These are phyloP conservation scores for Metallyticus violacea DNA, from an alignment of 2,888 invertebrate genomes.

Conservation along the genomic window DNA sequence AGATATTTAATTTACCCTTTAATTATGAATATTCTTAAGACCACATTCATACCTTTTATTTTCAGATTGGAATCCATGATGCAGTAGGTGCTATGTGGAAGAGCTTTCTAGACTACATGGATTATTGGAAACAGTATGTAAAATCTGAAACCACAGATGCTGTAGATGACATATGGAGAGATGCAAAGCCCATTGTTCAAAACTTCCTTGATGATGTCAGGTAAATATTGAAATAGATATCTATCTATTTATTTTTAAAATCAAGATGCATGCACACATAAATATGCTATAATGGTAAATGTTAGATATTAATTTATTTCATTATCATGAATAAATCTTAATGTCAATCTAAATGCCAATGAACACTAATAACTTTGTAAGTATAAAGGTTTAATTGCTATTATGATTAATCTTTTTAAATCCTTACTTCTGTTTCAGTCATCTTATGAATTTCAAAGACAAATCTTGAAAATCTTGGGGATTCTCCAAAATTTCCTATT, in stretches of 20 bases:
- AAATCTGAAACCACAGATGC: constrained; percentile 69
- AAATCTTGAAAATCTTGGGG: too few relatives aligned
- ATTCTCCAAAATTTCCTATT: too few relatives aligned
- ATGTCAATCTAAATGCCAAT: too few relatives aligned
- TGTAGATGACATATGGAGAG: constrained; percentile 68
- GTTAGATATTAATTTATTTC: neutral
- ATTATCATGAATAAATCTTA: too few relatives aligned
- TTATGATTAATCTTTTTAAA: too few relatives aligned
- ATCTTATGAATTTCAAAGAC: too few relatives aligned
- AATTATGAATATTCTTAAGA: neutral
- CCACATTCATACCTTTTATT: neutral
- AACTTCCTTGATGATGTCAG: constrained; percentile 70
- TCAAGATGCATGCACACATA: neutral
- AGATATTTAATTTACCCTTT: neutral
- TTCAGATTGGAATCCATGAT: constrained; percentile 18
- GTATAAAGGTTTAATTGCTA: too few relatives aligned
- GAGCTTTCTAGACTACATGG: constrained; percentile 40
- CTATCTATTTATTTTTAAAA: neutral
- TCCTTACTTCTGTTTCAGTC: too few relatives aligned
- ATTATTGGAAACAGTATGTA: constrained; percentile 64
- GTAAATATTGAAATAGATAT: constrained; percentile 44
- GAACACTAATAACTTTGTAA: too few relatives aligned
- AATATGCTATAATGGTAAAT: neutral
- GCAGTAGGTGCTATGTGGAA: neutral
- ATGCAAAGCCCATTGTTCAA: constrained; percentile 67